phyloP scores from a whole-genome alignment of 2,113 vertebrate species.

The Lasiurus borealis region DNA sequence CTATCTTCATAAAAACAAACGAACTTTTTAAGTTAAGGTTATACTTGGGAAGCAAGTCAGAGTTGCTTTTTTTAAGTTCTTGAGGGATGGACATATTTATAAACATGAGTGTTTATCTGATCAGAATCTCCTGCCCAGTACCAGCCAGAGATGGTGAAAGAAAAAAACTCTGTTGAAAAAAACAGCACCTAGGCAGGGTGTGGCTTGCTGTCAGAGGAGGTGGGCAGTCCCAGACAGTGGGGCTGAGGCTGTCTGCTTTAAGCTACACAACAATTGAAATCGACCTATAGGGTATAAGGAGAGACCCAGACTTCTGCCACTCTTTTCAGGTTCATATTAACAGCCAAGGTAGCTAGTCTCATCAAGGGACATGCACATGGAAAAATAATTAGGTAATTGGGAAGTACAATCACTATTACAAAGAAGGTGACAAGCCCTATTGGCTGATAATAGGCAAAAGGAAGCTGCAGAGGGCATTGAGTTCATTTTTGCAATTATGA shows the following conservation, averaged over 20 bases:
- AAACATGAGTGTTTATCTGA: background rate
- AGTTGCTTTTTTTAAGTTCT: no score
- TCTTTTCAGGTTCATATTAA: background rate
- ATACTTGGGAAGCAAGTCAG: background rate
- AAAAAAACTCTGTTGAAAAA: background rate
- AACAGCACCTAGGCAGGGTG: background rate
- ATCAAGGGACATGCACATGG: background rate
- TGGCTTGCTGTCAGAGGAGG: fast-evolving
- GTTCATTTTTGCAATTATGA: background rate
- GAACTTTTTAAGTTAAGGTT: background rate
- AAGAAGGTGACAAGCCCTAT: background rate
- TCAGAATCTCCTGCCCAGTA: background rate
- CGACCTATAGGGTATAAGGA: background rate
- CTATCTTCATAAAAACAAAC: background rate
- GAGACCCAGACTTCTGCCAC: background rate
- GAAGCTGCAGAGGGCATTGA: background rate
- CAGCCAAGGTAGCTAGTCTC: background rate
- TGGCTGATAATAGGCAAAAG: background rate
- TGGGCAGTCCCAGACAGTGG: background rate
- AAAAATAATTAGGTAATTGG: conserved; percentile 39
- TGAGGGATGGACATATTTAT: background rate
- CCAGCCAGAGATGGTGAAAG: background rate
- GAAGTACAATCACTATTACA: background rate
- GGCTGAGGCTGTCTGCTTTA: background rate
- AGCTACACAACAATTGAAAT: background rate